A percentile compares a stretch with the other conserved stretches of the same genome.
Conservation (phyloP, 2,888 invertebrate genomes). For the Cenopis cana region DNA sequence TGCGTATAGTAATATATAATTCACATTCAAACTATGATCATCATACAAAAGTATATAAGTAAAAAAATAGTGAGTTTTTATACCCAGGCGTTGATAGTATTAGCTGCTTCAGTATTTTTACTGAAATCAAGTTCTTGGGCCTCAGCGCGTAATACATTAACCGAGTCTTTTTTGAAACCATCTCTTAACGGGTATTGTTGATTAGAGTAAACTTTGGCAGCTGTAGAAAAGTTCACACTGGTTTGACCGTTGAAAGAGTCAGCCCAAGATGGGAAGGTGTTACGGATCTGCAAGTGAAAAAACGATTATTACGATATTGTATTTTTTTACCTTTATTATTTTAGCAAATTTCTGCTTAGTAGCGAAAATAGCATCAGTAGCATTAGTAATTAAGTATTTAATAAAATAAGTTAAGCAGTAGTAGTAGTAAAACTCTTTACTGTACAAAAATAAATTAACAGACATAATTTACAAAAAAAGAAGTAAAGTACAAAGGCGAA, state of each 20-base stretch:
- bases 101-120: constrained; percentile 50
- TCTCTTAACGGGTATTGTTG: constrained; percentile 46
- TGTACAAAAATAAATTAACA: too few relatives aligned
- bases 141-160: constrained; percentile 50
- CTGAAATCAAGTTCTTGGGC: constrained; percentile 55
- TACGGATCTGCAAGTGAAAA: constrained; percentile 51
- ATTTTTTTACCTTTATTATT: too few relatives aligned
- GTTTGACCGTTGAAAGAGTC: constrained; percentile 47
- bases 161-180: constrained; percentile 46
- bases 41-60: background rate
- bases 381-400: too few relatives aligned
- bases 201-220: constrained; percentile 51
- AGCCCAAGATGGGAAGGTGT: constrained; percentile 47
- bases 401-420: too few relatives aligned
- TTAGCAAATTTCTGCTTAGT: too few relatives aligned
- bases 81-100: constrained; percentile 62
- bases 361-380: too few relatives aligned
- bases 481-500: too few relatives aligned
- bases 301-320: too few relatives aligned
- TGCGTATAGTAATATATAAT: background rate
- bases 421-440: too few relatives aligned
- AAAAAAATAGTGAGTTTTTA: background rate
- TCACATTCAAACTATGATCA: background rate
- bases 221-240: constrained; percentile 50
- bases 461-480: too few relatives aligned